phyloP scores from a whole-genome alignment of 2,888 invertebrate species.

The Hecatera dysodea region DNA sequence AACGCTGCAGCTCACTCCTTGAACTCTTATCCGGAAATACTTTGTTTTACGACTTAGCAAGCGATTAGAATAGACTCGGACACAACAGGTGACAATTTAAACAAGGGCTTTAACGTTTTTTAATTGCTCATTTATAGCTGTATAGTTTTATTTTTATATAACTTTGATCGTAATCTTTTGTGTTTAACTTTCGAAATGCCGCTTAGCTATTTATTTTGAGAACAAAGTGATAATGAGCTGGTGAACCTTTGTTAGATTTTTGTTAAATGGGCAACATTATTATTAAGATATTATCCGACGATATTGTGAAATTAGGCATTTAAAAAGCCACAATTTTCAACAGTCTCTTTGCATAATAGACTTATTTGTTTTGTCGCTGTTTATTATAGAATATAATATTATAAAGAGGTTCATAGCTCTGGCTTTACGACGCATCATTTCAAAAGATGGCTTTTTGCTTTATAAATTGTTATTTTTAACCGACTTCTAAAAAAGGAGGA shows the following conservation, averaged over 20 bases:
- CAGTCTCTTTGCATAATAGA: no score
- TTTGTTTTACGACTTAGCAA: constrained; percentile 63
- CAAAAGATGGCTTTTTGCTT: no score
- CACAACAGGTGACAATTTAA: constrained; percentile 67
- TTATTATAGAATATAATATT: no score
- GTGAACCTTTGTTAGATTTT: neutral
- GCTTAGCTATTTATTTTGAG: neutral
- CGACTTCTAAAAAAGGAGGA: no score
- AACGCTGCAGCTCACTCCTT: constrained; percentile 7
- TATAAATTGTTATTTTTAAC: no score
- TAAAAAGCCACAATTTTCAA: no score
- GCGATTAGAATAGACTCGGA: constrained; percentile 63
- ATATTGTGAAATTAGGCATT: no score
- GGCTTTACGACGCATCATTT: no score
- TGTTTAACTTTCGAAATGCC: constrained; percentile 39
- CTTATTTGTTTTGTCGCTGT: no score
- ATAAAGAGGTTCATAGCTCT: no score
- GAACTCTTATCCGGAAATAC: constrained; percentile 31
- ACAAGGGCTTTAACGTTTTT: constrained; percentile 56
- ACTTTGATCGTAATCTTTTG: constrained; percentile 38
- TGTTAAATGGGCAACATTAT: no score
- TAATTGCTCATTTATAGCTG: constrained; percentile 47
- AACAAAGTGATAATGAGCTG: constrained; percentile 2
- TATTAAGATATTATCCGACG: no score
- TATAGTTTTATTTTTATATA: constrained; percentile 28